A percentile compares a stretch with the other conserved stretches of the same genome.
phyloP scores from a whole-genome alignment of 2,797 vertebrate genomes.

The Myoxocephalus aenaeus region DNA sequence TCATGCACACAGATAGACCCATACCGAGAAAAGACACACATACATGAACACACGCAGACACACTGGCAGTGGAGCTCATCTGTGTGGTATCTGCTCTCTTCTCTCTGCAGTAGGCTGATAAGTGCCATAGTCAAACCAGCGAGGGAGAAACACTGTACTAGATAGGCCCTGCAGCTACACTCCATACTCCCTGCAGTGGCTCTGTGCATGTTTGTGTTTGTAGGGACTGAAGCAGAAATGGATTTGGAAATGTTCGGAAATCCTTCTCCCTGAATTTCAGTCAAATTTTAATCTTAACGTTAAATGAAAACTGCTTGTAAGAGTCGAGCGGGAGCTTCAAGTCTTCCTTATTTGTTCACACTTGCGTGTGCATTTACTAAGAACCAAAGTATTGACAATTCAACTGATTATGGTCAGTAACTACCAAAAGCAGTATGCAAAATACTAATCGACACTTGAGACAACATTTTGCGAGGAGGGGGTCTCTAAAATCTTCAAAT shows the following conservation, averaged over 20 bases:
- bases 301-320: not conserved
- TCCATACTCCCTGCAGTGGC: slow-evolving; percentile 44
- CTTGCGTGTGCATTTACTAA: not conserved
- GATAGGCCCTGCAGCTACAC: slow-evolving; percentile 65
- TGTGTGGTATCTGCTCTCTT: slow-evolving; percentile 78
- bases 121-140: slow-evolving; percentile 79
- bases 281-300: slow-evolving; percentile 13
- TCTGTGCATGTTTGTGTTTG: slow-evolving; percentile 56
- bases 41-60: slow-evolving; percentile 47
- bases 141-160: slow-evolving; percentile 73
- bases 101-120: slow-evolving; percentile 82
- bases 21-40: slow-evolving; percentile 27
- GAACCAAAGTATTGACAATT: not conserved
- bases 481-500: too few relatives aligned
- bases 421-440: not conserved
- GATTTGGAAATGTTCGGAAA: slow-evolving; percentile 43
- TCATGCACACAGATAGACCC: slow-evolving; percentile 33
- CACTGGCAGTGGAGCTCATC: slow-evolving; percentile 75
- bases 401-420: not conserved
- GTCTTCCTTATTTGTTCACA: not conserved
- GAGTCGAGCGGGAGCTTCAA: slow-evolving; percentile 1
- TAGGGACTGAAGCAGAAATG: slow-evolving; percentile 34
- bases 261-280: slow-evolving; percentile 6
- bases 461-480: too few relatives aligned
- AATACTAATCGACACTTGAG: too few relatives aligned